Evolutionary conservation across 2,797 vertebrate genomes (phyloP), one percentile per base, ranked within the genome.

Genomic region (Meda fulgida): DNA sequence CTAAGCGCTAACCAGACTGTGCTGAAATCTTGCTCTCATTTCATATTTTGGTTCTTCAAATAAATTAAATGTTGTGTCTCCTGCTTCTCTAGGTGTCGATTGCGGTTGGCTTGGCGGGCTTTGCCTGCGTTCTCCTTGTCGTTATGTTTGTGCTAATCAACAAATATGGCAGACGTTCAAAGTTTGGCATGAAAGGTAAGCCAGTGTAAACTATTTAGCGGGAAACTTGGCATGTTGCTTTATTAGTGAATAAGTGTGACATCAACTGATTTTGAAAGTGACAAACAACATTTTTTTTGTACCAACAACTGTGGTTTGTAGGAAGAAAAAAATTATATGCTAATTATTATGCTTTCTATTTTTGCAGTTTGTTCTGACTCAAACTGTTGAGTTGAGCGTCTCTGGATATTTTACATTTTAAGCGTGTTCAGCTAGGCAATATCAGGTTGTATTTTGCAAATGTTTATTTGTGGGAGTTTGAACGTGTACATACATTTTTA

Each of bases 141-240:
- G 92, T 98, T 84, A 96, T 99, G 80, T 97, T 98, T 72, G 95
- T 99, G 78, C 95, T 99, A 93, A 96, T 99, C 95, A 98, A 98
- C 95, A 99, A 99, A 90, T 99, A 98, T 21, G 97, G 97, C 84
- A 95, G 96, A 8, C 95, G 95, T 58, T 99, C 98, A 86, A 99
- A 99, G 92, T 99, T 99, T 87, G 97, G 97, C 81, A 97, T 99
- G 96, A 99, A 99, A 96, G 98, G 98, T 99, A 96, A 84, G 89
- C 55, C 14, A 55, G 14, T 81, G 75, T 67, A 75, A 84, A 79
- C 76, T 60, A 46, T 78, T 63, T 66, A 87, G 83, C 70, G 9
- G 79, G 78, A 82, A 81, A 72, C 40, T 60, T 80, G 83, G 66
- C 76, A 29, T 16, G 7, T 85, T 51, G 55, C 10, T 14, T 79